Evolutionary conservation across 2,113 vertebrate species (phyloP).

Genomic region (Prietella phreatophila): DNA sequence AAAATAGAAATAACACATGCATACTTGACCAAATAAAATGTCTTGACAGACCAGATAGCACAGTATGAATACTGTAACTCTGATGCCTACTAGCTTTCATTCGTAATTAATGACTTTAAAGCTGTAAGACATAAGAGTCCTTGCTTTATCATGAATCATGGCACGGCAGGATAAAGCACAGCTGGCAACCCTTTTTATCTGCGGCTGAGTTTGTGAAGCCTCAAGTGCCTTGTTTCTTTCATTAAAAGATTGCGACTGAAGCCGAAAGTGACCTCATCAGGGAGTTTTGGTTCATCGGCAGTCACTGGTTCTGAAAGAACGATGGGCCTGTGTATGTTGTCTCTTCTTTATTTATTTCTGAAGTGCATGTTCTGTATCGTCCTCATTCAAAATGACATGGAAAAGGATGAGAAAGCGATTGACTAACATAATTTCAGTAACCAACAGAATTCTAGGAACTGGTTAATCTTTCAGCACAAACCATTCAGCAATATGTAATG

Average conservation of each 20-base stretch:
- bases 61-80: slow-evolving; percentile 1
- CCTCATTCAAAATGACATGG: neutral
- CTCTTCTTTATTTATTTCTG: neutral
- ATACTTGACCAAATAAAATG: neutral
- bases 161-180: neutral
- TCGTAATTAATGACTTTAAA: neutral
- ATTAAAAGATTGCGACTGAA: neutral
- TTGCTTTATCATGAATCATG: neutral
- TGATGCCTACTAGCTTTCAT: neutral
- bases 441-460: neutral
- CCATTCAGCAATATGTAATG: too few species aligned
- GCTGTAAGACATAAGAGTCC: neutral
- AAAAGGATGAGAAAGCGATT: neutral
- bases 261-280: neutral
- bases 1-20: neutral
- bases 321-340: too few species aligned
- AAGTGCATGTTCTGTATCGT: neutral
- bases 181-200: slow-evolving; percentile 12
- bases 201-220: neutral
- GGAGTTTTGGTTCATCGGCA: neutral
- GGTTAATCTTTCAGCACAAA: neutral
- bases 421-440: neutral
- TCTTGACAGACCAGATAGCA: neutral
- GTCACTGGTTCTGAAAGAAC: neutral
- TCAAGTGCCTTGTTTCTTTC: neutral